Conservation (phyloP, 1,140 invertebrate genomes). For the Aphaenogaster rudis region DNA sequence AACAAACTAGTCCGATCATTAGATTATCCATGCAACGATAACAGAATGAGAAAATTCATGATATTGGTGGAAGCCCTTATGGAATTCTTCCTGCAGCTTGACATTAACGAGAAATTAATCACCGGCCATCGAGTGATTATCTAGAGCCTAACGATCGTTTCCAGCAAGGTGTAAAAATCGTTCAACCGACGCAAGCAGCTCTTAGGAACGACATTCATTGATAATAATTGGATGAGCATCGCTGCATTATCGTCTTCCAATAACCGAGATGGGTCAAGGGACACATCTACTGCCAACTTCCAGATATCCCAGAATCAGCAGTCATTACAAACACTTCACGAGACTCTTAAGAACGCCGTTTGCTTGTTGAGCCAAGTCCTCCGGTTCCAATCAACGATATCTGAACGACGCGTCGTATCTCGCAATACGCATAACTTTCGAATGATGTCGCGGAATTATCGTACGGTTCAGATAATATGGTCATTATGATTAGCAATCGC, state of each 20-base stretch:
- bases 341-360: conserved; percentile 56
- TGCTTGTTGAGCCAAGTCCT: conserved; percentile 36
- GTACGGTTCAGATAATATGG: neutral
- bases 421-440: conserved; percentile 23
- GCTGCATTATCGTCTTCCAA: conserved; percentile 58
- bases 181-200: neutral
- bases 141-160: conserved; percentile 60
- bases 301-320: conserved; percentile 32
- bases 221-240: conserved; percentile 68
- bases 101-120: conserved; percentile 61
- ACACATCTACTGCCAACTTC: conserved; percentile 16
- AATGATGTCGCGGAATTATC: neutral
- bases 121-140: conserved; percentile 50
- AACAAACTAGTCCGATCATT: neutral
- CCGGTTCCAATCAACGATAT: conserved; percentile 44
- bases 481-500: neutral
- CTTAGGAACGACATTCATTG: conserved; percentile 48
- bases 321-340: conserved; percentile 69
- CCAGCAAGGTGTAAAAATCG: conserved; percentile 58
- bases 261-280: conserved; percentile 32
- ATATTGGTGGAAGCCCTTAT: neutral
- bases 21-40: neutral
- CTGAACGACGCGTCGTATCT: neutral
- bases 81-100: neutral
- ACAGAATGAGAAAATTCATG: neutral